Evolutionary conservation across 1,140 invertebrate species (phyloP).

Genomic region (Zaprionus ghesquierei): DNA sequence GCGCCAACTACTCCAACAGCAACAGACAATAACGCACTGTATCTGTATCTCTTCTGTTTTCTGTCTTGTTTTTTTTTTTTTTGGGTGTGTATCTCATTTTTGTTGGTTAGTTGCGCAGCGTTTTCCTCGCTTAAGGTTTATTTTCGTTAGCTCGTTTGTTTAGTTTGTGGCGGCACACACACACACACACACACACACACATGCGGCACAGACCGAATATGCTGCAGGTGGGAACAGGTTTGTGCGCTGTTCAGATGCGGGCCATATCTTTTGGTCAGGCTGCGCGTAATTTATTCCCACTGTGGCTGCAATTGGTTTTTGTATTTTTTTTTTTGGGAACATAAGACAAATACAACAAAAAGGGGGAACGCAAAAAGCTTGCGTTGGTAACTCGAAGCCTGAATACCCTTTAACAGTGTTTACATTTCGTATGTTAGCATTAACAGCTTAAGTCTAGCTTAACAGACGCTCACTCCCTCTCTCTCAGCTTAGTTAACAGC

Average conservation of each 20-base stretch:
- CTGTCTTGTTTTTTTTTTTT: conserved; percentile 34
- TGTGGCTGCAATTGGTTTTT: conserved; percentile 69
- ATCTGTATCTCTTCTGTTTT: conserved; percentile 33
- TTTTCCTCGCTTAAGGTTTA: conserved; percentile 64
- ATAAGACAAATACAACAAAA: conserved; percentile 4
- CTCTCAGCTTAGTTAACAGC: neutral
- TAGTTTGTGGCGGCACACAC: conserved; percentile 69
- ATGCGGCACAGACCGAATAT: conserved; percentile 38
- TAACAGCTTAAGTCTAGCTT: neutral
- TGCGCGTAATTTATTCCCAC: conserved; percentile 76
- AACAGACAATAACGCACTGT: conserved; percentile 44
- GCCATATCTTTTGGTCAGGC: conserved; percentile 68
- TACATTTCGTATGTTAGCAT: neutral
- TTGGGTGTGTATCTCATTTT: conserved; percentile 50
- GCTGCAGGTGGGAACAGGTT: conserved; percentile 80
- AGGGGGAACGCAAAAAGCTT: conserved; percentile 7
- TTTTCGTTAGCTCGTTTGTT: conserved; percentile 77
- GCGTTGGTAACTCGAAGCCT: neutral
- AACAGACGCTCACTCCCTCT: neutral
- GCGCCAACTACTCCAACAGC: conserved; percentile 2
- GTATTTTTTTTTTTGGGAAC: conserved; percentile 21
- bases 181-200: conserved; percentile 14
- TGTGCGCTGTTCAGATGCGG: conserved; percentile 63
- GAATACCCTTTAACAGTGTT: conserved; percentile 3
- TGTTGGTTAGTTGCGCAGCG: conserved; percentile 50